phyloP scores from a whole-genome alignment of 2,113 vertebrate species.

The Amazona guildingii region DNA sequence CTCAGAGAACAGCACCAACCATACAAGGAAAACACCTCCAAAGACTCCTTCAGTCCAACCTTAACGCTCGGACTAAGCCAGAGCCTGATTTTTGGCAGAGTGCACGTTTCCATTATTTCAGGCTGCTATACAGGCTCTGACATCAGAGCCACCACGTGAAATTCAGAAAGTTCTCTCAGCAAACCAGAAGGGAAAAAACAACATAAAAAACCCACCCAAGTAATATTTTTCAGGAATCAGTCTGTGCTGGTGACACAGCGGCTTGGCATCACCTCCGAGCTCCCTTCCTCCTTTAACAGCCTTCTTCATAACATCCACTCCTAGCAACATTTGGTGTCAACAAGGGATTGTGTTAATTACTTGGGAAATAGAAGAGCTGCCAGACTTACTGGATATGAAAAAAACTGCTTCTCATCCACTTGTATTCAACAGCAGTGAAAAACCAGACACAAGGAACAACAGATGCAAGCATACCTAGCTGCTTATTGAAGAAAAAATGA shows the following conservation, averaged over 20 bases:
- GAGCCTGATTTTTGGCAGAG: background rate
- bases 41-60: background rate
- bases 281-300: background rate
- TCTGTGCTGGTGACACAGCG: background rate
- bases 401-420: background rate
- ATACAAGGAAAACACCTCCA: background rate
- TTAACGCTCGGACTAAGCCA: background rate
- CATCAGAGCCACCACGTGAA: background rate
- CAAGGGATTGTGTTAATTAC: background rate
- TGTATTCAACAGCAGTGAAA: background rate
- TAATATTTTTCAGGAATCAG: background rate
- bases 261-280: rapidly evolving
- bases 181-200: background rate
- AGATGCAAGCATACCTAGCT: background rate
- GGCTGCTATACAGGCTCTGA: background rate
- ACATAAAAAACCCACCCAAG: background rate
- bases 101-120: background rate
- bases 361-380: background rate
- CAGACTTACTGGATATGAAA: background rate
- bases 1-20: background rate
- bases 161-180: background rate
- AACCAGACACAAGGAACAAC: background rate
- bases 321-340: background rate
- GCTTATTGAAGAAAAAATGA: background rate
- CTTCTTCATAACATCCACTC: background rate